These are phyloP conservation scores for Drosophila dives DNA, from an alignment of 2,888 invertebrate species.

Conservation along the genomic window DNA sequence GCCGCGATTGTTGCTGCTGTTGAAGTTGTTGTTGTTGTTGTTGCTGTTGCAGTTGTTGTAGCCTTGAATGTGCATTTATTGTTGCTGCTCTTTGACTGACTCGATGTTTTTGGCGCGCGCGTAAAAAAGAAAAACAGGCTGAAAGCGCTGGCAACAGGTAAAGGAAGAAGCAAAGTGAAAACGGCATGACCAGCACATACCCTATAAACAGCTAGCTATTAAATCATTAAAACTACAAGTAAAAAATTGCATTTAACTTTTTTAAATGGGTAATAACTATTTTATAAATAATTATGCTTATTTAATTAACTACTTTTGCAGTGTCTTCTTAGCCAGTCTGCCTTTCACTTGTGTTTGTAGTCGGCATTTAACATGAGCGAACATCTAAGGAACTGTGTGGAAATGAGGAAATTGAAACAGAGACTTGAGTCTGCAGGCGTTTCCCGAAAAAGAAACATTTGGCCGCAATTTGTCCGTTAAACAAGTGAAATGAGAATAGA, in stretches of 20 bases:
- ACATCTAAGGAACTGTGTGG: constrained; percentile 4
- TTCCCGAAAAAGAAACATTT: constrained; percentile 22
- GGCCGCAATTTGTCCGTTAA: constrained; percentile 34
- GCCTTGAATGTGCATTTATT: constrained; percentile 78
- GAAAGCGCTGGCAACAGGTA: constrained; percentile 16
- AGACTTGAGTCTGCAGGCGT: constrained; percentile 23
- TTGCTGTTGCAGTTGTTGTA: constrained; percentile 45
- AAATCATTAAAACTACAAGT: neutral
- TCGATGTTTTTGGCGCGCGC: constrained; percentile 72
- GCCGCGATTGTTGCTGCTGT: constrained; percentile 8
- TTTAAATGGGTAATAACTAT: neutral
- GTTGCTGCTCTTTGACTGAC: constrained; percentile 52
- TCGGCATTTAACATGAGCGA: neutral
- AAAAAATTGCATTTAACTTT: neutral
- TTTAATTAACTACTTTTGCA: neutral
- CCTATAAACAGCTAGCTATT: constrained; percentile 11
- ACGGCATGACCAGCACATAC: constrained; percentile 19
- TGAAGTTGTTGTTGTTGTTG: constrained; percentile 13
- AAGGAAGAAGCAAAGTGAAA: constrained; percentile 11
- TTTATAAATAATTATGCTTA: neutral
- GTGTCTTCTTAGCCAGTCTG: neutral
- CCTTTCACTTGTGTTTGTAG: constrained; percentile 1
- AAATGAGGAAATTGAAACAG: constrained; percentile 20
- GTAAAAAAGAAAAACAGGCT: constrained; percentile 40
- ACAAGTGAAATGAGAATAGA: constrained; percentile 57